Evolutionary conservation across 1,140 invertebrate species (phyloP).

Genomic region (Nasonia longicornis): DNA sequence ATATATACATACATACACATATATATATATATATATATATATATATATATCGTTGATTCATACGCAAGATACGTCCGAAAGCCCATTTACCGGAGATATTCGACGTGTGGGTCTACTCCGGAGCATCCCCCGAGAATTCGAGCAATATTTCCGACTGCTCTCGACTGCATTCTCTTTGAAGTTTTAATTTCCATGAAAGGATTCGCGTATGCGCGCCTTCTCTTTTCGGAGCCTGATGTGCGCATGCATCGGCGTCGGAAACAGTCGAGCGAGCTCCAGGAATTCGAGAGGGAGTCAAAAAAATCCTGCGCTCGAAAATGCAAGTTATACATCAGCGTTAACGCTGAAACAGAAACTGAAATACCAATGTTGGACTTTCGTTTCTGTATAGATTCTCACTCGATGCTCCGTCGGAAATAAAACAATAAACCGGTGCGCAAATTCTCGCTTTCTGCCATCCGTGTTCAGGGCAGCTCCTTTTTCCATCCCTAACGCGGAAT

Average conservation of each 20-base stretch:
- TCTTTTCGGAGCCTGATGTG: neutral
- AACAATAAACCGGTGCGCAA: neutral
- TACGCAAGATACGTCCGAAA: neutral
- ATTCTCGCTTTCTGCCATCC: neutral
- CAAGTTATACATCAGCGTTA: no score
- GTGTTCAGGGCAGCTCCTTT: neutral
- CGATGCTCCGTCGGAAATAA: neutral
- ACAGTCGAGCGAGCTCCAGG: no score
- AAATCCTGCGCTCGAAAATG: no score
- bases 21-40: no score
- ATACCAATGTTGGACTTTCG: no score
- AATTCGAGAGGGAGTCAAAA: no score
- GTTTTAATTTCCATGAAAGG: slow-evolving; percentile 28
- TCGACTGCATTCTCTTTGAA: neutral
- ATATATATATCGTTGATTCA: no score
- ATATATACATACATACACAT: no score
- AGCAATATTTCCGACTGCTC: slow-evolving; percentile 22
- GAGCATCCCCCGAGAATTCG: neutral
- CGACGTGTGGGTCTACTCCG: neutral
- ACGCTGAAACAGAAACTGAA: no score
- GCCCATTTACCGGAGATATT: neutral
- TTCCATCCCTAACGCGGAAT: neutral
- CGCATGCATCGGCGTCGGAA: no score
- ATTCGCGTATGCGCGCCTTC: neutral
- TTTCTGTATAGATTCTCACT: no score